These are phyloP conservation scores for Aeoliscus strigatus DNA, from an alignment of 2,797 vertebrate species.

Conservation along the genomic window DNA sequence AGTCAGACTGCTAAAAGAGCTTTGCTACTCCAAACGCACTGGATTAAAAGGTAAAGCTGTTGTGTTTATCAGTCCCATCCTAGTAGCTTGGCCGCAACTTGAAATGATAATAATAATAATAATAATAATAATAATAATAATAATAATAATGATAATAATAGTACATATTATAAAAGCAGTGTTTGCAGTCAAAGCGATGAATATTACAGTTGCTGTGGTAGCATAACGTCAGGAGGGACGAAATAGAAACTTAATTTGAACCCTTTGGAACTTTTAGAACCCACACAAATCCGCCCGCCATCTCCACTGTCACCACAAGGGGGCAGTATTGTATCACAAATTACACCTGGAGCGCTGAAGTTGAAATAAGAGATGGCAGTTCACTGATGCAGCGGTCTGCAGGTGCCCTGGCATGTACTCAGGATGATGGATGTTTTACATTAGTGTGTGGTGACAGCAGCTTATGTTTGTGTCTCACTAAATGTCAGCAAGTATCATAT, in stretches of 20 bases:
- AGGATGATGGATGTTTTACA: conserved; percentile 69
- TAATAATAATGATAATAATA: no score
- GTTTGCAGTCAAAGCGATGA: no score
- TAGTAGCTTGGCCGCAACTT: no score
- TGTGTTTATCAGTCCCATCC: no score
- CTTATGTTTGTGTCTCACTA: conserved; percentile 67
- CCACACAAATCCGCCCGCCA: not conserved
- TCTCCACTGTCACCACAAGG: conserved; percentile 36
- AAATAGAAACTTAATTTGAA: not conserved
- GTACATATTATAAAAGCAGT: no score
- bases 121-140: no score
- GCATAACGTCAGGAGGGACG: no score
- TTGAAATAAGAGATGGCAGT: conserved; percentile 50
- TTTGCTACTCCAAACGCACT: no score
- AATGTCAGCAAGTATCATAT: conserved; percentile 70
- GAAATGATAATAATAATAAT: no score
- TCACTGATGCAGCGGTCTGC: conserved; percentile 33
- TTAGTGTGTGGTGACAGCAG: conserved; percentile 67
- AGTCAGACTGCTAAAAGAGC: no score
- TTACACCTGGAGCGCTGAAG: conserved; percentile 3
- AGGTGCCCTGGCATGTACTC: conserved; percentile 51
- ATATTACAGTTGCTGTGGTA: no score
- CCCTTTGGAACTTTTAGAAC: not conserved
- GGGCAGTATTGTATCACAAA: conserved; percentile 50
- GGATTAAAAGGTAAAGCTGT: no score